Evolutionary conservation across 2,888 invertebrate species (phyloP), one percentile per base, ranked within the genome.

Genomic region (Furcula furcula): DNA sequence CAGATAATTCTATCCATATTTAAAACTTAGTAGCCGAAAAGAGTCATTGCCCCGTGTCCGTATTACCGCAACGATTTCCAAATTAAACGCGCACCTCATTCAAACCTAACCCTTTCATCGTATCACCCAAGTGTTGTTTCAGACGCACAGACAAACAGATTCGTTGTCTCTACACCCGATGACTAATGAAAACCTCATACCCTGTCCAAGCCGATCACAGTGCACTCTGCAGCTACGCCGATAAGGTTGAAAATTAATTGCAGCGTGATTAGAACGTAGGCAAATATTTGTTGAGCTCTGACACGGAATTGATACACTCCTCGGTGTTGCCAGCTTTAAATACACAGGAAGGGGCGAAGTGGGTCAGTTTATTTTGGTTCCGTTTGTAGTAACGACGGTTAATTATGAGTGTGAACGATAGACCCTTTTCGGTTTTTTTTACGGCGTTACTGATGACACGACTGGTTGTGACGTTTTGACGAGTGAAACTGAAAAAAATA

Each of bases 381-480:
- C 22, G 68, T 77, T 72, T 76, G 65, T 69, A 70, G 70, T 72
- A 61, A 63, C 55, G 61, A 71, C 64, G 62, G 55, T 76, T 84
- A 84, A 84, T 86, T 83, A 83, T 79, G 75, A 80, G 83, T 79
- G 81, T 76, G 79, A 81, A 76, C 74, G 80, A 81, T 75, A 71
- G 74, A 66, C 65, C 62, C 65, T 72, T 71, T 77, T 76, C 54
- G 62, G 55, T 63, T 71, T 76, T 80, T 79, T 73, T 55, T 60
- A 65, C 54, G 60, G 60, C 60, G 46, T 57, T 55, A 52, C 56
- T 38, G 57, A 60, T 54, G 65, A 63, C 62, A 60, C 53, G 52
- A 56, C 55, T 65, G 64, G 47, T 44, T 48, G 50, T 64, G 71
- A 68, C 65, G 56, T 49, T 55, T 55, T 63, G 60, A 54, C 49